Evolutionary conservation across 1,140 invertebrate genomes (phyloP), one percentile per base, ranked within the genome.

Genomic region (Heterodera schachtii): DNA sequence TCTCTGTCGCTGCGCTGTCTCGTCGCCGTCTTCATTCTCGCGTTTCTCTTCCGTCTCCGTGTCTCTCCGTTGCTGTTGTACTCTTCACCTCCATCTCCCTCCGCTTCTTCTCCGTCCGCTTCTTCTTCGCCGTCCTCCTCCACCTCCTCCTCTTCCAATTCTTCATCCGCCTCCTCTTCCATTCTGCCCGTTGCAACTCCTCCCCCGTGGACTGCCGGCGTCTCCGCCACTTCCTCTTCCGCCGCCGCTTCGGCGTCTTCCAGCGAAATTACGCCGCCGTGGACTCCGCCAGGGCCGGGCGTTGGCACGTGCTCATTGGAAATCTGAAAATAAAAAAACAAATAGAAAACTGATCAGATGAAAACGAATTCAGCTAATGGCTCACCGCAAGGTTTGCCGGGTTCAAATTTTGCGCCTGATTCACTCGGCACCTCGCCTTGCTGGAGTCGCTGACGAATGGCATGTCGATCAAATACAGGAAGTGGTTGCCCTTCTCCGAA

Each of bases 301-400:
- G 87, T 87, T n/a, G 87, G 81, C 31, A 89, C 49, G 71, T 89
- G 88, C 60, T 90, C 77, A 52, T 87, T 84, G n/a, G 89, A 89
- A 74, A 89, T 83, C 87, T 89, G 74, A 84, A 8, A 16, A 2
- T 87, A 70, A 82, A 16, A 16, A 2, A 74, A 44, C 0, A 80
- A 81, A 70, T 80, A 44, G 9, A 71, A 31, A 13, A 13, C 49
- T 0, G 21, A 41, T 19, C 31, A 75, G 8, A n/a, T n/a, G 16
- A 47, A 75, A 52, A 79, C 70, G 81, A 71, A 31, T 31, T 31
- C 31, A 31, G 31, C 31, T 31, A 31, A 31, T 31, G 31, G 31
- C 49, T 11, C 49, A 87, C 86, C 16, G 87, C 87, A 31, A 89
- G 83, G 75, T 84, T 84, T 5, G 86, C 83, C 6, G 88, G 88